Evolutionary conservation across 2,888 invertebrate genomes (phyloP), one percentile per base, ranked within the genome.

Genomic region (Perithous albicinctus): DNA sequence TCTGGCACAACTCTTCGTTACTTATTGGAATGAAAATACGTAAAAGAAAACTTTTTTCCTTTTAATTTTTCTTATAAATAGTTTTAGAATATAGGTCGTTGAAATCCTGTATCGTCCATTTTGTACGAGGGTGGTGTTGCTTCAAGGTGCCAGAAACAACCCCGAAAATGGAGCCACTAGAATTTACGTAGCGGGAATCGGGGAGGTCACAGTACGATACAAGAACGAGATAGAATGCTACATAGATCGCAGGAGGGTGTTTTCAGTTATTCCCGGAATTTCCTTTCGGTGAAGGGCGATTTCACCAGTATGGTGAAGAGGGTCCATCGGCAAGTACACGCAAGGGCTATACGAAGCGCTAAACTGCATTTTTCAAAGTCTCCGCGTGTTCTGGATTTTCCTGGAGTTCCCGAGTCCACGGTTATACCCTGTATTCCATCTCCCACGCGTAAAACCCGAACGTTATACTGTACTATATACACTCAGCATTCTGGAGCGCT

Each of bases 341-440:
- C 20, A 63, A 63, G 51, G 63, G 51, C 66, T 66, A 32, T 20
- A 20, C 56, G 64, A 78, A 74, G 74, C 85, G 84, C 85, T 84
- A 84, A 85, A 81, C 82, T 86, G 87, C 88, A 91, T 91, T 91
- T 90, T 90, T 90, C 88, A 89, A 85, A 89, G 86, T 87, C 86
- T 86, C 84, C 82, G 87, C 89, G 86, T 87, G 87, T 88, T 87
- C 86, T 80, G 86, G 85, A 88, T 88, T 87, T 85, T 82, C n/a
- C 15, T 26, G 26, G 12, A 20, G 15, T 38, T 73, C 83, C 70
- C 76, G 54, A 63, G 54, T 75, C 63, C 63, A 67, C 38, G 51
- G 66, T 41, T n/a, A n/a, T 38, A 56, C 48, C 51, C 63, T 38
- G 48, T 43, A 20, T 66, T 38, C 38, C 38, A 74, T 74, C 73